Conservation (phyloP, 2,888 invertebrate genomes). For the Carpatolechia fugitivella region DNA sequence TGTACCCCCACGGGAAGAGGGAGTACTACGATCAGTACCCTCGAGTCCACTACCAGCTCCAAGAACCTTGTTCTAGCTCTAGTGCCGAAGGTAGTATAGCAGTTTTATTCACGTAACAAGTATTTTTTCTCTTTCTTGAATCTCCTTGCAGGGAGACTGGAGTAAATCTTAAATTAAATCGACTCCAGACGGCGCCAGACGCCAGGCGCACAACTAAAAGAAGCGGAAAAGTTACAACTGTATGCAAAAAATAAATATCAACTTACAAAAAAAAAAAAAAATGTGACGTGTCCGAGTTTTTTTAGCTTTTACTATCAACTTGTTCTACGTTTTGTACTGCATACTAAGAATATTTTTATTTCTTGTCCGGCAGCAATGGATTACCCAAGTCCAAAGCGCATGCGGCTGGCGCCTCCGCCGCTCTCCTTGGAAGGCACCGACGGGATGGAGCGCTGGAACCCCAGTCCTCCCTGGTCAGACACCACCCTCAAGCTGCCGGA, state of each 20-base stretch:
- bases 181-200: too few relatives aligned
- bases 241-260: too few relatives aligned
- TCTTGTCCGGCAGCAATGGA: conserved; percentile 47
- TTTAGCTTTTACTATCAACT: too few relatives aligned
- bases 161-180: too few relatives aligned
- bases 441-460: conserved; percentile 91
- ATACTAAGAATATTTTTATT: neutral
- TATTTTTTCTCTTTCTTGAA: too few relatives aligned
- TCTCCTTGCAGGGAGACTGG: too few relatives aligned
- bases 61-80: conserved; percentile 55
- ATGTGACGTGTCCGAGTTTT: too few relatives aligned
- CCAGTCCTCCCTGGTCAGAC: conserved; percentile 92
- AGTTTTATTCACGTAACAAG: neutral
- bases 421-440: conserved; percentile 78
- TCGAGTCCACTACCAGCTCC: conserved; percentile 47
- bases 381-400: conserved; percentile 62
- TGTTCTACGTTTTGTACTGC: too few relatives aligned
- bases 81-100: conserved; percentile 48
- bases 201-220: too few relatives aligned
- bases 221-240: too few relatives aligned
- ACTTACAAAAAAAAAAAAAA: too few relatives aligned
- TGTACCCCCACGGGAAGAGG: conserved; percentile 64
- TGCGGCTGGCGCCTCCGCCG: conserved; percentile 53
- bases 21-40: conserved; percentile 72
- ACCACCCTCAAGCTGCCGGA: conserved; percentile 88